Evolutionary conservation across 2,113 vertebrate genomes (phyloP), one percentile per base, ranked within the genome.

Genomic region (Hemichromis elongatus): DNA sequence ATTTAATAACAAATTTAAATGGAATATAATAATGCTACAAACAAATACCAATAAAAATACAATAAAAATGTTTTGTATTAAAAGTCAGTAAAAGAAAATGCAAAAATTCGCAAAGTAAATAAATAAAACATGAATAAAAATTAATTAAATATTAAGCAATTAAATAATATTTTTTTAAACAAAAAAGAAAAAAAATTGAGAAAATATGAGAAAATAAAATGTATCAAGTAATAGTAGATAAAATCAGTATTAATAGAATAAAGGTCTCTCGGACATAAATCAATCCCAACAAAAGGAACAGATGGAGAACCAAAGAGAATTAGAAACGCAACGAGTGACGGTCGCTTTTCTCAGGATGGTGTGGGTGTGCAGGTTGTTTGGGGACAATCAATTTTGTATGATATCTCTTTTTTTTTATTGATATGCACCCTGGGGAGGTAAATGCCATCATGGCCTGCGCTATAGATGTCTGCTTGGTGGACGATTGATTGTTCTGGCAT

Each of bases 401-500:
- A 88, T 75, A 57, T 94, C 88, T 95, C 85, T 89, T 83, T 37
- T 84, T 81, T 91, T 92, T 89, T 92, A 94, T 95, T 93, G 93
- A 95, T 93, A 93, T 78, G 86, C 81, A 47, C 82, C 88, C 89
- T 33, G 50, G 33, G 78, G 92, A 94, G 92, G 78, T 90, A 93
- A 95, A 95, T 89, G 91, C 89, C 94, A 94, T 87, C 88, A 86
- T 63, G 88, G 85, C 78, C 54, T 5, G 26, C 4, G 47, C 88
- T 57, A 80, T 86, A 84, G 93, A 90, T 84, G 91, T 92, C 91
- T 92, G 89, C 86, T 93, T 91, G 87, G 50, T 26, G 89, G 68
- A 90, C 42, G 81, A 95, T 95, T 94, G 94, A 95, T 95, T 86
- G 92, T 89, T 93, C 94, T 96, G 94, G 87, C 91, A 94, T 95